phyloP scores from a whole-genome alignment of 2,113 vertebrate genomes.

The Sebastes schlegelii region DNA sequence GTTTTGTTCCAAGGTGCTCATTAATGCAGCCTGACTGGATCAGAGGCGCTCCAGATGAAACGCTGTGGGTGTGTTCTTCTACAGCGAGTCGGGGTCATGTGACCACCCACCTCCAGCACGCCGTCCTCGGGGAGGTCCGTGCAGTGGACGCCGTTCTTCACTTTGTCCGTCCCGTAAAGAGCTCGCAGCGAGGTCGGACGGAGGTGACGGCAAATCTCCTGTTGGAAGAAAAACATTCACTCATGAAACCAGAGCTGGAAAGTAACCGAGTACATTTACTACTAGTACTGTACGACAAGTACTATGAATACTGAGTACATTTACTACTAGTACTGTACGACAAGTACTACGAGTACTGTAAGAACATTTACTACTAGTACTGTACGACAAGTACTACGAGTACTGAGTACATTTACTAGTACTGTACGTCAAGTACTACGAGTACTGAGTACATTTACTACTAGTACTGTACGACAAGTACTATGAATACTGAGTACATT shows the following conservation, averaged over 20 bases:
- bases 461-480: too few species aligned
- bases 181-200: constrained; percentile 91
- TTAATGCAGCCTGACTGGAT: neutral
- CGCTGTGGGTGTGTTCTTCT: neutral
- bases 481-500: too few species aligned
- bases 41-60: constrained; percentile 28
- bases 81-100: neutral
- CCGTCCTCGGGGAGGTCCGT: constrained; percentile 95
- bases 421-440: too few species aligned
- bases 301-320: too few species aligned
- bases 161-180: constrained; percentile 90
- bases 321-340: too few species aligned
- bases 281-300: neutral
- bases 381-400: too few species aligned
- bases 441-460: too few species aligned
- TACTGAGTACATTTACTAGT: too few species aligned
- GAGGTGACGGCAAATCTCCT: constrained; percentile 93
- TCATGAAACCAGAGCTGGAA: neutral
- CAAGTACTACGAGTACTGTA: too few species aligned
- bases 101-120: constrained; percentile 89
- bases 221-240: constrained; percentile 37
- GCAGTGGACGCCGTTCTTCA: constrained; percentile 94
- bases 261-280: neutral
- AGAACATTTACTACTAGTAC: too few species aligned
- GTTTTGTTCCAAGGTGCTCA: constrained; percentile 36